phyloP scores from a whole-genome alignment of 2,888 invertebrate genomes.

The Thereva nobilitata region DNA sequence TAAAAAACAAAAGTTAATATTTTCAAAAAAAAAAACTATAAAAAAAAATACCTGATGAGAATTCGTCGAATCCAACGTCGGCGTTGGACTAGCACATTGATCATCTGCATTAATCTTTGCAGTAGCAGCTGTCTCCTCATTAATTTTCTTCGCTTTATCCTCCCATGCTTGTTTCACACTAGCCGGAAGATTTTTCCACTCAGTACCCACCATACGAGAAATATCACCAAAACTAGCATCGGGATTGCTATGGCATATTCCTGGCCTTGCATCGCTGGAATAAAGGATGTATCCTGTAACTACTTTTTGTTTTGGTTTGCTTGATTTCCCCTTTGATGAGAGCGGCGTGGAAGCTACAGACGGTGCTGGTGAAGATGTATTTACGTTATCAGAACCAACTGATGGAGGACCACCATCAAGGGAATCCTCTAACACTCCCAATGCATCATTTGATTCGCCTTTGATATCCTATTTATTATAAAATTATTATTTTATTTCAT shows the following conservation, averaged over 20 bases:
- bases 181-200: constrained; percentile 92
- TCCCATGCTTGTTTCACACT: constrained; percentile 93
- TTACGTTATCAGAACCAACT: constrained; percentile 77
- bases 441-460: constrained; percentile 46
- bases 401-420: constrained; percentile 79
- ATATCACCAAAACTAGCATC: constrained; percentile 90
- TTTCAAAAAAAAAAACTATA: background rate
- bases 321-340: constrained; percentile 49
- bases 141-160: constrained; percentile 85
- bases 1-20: constrained; percentile 41
- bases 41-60: constrained; percentile 24
- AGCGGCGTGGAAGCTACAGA: constrained; percentile 58
- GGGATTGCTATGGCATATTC: constrained; percentile 91
- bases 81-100: constrained; percentile 57
- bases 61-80: constrained; percentile 44
- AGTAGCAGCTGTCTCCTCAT: constrained; percentile 76
- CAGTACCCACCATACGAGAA: constrained; percentile 73
- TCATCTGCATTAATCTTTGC: constrained; percentile 60
- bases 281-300: constrained; percentile 97
- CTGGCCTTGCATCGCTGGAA: constrained; percentile 93
- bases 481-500: constrained; percentile 3
- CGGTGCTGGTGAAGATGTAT: constrained; percentile 62
- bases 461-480: constrained; percentile 47
- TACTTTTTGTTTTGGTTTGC: constrained; percentile 66
- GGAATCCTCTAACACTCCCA: constrained; percentile 73